Conservation (phyloP, 2,888 invertebrate species). For the Calameuta idolon region DNA sequence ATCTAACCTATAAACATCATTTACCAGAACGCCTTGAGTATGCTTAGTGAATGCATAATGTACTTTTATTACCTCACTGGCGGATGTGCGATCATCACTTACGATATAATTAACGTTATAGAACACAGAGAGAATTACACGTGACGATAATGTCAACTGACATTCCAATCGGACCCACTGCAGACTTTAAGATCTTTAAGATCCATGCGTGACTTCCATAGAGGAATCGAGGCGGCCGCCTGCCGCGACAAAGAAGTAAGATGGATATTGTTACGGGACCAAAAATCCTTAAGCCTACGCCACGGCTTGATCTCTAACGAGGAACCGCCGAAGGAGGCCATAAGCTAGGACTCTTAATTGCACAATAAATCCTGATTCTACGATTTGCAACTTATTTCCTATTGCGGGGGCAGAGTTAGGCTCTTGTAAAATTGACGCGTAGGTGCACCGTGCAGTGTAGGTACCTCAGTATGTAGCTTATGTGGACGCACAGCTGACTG, state of each 20-base stretch:
- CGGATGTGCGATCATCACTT: background rate
- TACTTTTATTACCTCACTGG: too few relatives aligned
- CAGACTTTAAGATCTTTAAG: background rate
- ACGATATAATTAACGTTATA: background rate
- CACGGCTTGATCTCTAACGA: background rate
- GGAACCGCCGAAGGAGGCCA: slow-evolving; percentile 45
- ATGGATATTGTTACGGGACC: background rate
- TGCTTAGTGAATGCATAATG: too few relatives aligned
- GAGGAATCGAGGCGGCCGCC: background rate
- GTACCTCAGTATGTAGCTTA: slow-evolving; percentile 43
- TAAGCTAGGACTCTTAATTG: slow-evolving; percentile 61
- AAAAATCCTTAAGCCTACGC: background rate
- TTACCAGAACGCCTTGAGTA: too few relatives aligned
- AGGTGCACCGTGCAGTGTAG: slow-evolving; percentile 48
- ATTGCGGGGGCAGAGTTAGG: slow-evolving; percentile 61
- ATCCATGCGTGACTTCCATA: background rate
- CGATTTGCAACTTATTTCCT: slow-evolving; percentile 67
- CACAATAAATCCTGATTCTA: slow-evolving; percentile 65
- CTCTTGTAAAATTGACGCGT: slow-evolving; percentile 59
- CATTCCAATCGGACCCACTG: background rate
- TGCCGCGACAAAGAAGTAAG: background rate
- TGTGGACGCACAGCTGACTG: slow-evolving; percentile 49
- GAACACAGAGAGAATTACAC: background rate
- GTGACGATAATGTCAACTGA: background rate
- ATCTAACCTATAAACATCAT: background rate